phyloP scores from a whole-genome alignment of 2,113 vertebrate genomes.

The Eulemur macaco region DNA sequence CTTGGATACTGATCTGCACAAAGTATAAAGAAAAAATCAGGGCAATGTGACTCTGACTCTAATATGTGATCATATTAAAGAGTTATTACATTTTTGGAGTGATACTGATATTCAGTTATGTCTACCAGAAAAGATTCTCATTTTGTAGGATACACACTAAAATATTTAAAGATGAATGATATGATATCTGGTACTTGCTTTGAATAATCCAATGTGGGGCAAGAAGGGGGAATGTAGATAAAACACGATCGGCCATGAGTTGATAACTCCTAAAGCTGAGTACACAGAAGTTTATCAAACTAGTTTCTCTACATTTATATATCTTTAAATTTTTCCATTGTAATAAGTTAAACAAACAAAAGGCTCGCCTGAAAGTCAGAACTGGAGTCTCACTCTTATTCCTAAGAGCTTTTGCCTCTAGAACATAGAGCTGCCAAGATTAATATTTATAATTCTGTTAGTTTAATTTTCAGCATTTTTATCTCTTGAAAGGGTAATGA shows the following conservation, averaged over 20 bases:
- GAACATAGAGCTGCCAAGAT: not conserved
- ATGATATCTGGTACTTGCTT: not conserved
- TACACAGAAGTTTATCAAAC: not conserved
- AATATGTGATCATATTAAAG: not conserved
- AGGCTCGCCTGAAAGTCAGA: not conserved
- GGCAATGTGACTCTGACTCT: conserved; percentile 4
- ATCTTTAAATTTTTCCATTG: not conserved
- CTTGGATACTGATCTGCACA: not conserved
- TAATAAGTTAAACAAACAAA: not conserved
- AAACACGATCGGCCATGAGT: not conserved
- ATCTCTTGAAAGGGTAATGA: not conserved
- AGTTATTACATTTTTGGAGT: not conserved
- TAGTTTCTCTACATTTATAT: not conserved
- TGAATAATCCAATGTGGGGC: not conserved
- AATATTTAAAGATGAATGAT: not conserved
- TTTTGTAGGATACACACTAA: not conserved
- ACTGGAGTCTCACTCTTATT: not conserved
- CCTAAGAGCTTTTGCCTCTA: not conserved
- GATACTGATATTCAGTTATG: not conserved
- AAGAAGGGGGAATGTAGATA: not conserved
- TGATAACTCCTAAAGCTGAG: not conserved
- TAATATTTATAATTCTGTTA: not conserved
- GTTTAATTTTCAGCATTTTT: not conserved
- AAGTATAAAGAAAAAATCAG: not conserved
- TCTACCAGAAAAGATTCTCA: not conserved